A percentile compares a stretch with the other conserved stretches of the same genome.
Evolutionary conservation across 1,140 invertebrate genomes (phyloP).

Genomic region (Drosophila nebulosa): DNA sequence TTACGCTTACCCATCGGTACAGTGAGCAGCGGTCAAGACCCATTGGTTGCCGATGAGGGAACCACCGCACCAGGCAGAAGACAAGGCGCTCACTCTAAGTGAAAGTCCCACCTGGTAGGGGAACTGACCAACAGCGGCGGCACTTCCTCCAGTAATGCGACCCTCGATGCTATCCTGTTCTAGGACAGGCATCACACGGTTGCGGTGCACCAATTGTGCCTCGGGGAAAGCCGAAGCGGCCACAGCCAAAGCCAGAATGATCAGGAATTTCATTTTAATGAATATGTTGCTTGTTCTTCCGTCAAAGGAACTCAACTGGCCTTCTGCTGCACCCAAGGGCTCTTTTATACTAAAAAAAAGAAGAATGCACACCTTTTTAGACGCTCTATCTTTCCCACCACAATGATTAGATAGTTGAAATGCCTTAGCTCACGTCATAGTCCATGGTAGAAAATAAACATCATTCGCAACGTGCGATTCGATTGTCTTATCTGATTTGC

Average conservation of each 20-base stretch:
- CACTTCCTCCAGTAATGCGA: constrained; percentile 72
- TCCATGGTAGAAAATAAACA: constrained; percentile 18
- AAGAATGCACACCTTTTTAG: too few species aligned
- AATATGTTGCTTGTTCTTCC: constrained; percentile 43
- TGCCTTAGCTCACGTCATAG: background rate
- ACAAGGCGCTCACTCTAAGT: constrained; percentile 42
- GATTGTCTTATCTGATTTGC: constrained; percentile 29
- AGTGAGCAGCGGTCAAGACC: constrained; percentile 66
- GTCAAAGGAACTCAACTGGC: constrained; percentile 53
- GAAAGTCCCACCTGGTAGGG: constrained; percentile 78
- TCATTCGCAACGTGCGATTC: background rate
- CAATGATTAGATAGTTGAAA: background rate
- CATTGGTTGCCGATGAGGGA: constrained; percentile 81
- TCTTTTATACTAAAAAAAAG: constrained; percentile 41
- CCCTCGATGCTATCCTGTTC: constrained; percentile 39
- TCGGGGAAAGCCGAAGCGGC: constrained; percentile 55
- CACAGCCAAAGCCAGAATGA: constrained; percentile 63
- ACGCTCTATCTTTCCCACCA: background rate
- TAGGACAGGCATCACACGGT: constrained; percentile 51
- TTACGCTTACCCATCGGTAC: constrained; percentile 51
- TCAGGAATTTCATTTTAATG: constrained; percentile 64
- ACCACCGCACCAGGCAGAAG: constrained; percentile 82
- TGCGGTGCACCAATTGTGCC: constrained; percentile 32
- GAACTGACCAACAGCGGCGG: constrained; percentile 69
- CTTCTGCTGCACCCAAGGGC: background rate